Conservation (phyloP, 1,140 invertebrate genomes). For the Aphis craccivora region DNA sequence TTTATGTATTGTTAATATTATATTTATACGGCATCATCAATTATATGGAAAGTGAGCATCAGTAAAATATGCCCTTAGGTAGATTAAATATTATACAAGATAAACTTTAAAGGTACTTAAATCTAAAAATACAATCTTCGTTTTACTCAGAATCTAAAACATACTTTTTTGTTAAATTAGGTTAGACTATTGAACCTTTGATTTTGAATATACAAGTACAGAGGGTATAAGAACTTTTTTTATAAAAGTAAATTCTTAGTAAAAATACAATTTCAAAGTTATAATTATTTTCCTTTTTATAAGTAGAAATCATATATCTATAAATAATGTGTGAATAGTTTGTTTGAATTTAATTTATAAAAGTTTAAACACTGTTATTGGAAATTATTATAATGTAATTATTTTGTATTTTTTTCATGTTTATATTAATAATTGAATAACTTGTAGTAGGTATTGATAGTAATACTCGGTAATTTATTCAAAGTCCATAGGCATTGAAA, state of each 20-base stretch:
- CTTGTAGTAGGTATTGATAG: too few relatives aligned
- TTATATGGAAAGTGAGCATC: neutral
- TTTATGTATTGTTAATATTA: neutral
- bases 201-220: neutral
- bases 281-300: neutral
- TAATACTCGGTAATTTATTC: neutral
- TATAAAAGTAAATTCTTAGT: neutral
- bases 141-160: neutral
- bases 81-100: neutral
- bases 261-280: neutral
- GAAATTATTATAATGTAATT: neutral
- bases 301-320: neutral
- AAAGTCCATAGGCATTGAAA: neutral
- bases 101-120: too few relatives aligned
- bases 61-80: neutral
- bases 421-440: neutral
- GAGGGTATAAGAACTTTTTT: neutral
- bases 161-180: neutral
- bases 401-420: neutral
- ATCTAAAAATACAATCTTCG: neutral
- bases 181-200: neutral
- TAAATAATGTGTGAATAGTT: conserved; percentile 7
- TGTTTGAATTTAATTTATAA: neutral
- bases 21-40: neutral
- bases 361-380: neutral